A percentile compares a stretch with the other conserved stretches of the same genome.
Conservation (phyloP, 2,113 vertebrate genomes). For the Willisornis vidua region DNA sequence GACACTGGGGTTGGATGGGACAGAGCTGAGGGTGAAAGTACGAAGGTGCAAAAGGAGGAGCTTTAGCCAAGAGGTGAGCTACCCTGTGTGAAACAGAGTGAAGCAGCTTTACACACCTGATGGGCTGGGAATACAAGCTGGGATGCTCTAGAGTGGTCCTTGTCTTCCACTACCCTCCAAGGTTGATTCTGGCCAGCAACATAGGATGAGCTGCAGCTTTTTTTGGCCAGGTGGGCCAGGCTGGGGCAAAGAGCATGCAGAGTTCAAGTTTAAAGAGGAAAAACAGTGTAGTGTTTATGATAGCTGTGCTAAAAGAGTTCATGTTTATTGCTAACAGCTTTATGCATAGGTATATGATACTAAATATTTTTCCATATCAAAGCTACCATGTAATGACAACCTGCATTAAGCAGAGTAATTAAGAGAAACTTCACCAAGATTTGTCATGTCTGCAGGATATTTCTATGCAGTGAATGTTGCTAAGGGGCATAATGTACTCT, state of each 20-base stretch:
- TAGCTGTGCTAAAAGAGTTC: neutral
- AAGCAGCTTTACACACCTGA: fast-evolving
- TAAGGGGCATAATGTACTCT: neutral
- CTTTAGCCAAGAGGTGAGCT: neutral
- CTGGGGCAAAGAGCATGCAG: neutral
- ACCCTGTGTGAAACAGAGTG: neutral
- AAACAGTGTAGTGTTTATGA: fast-evolving
- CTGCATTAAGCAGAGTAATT: slow-evolving; percentile 11
- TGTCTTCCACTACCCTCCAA: neutral
- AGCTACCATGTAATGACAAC: neutral
- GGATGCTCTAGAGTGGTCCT: neutral
- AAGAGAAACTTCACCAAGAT: neutral
- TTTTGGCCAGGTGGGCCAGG: neutral
- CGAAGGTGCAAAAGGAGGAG: neutral
- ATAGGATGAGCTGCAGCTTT: neutral
- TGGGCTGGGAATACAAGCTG: neutral
- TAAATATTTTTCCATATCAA: slow-evolving; percentile 34
- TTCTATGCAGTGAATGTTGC: neutral
- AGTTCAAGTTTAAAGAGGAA: neutral
- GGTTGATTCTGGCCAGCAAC: neutral
- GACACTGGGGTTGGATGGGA: neutral
- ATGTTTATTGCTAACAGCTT: neutral
- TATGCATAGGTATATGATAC: neutral
- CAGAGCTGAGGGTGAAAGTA: neutral
- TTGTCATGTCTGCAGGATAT: neutral